phyloP scores from a whole-genome alignment of 2,797 vertebrate species.

The Brachyrhaphis roseni region DNA sequence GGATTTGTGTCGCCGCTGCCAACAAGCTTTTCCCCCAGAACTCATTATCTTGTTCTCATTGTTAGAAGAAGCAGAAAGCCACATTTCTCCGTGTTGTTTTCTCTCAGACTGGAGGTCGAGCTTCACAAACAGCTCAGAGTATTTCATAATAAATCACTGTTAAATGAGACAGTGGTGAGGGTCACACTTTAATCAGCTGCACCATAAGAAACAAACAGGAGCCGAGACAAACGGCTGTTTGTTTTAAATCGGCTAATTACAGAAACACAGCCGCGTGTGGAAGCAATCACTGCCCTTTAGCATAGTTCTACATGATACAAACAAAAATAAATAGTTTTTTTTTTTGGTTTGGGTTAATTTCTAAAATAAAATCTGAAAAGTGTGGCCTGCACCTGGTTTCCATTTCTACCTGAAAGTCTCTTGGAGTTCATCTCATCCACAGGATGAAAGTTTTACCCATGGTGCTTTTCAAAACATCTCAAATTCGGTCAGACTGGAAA shows the following conservation, averaged over 20 bases:
- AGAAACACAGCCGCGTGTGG: too few species aligned
- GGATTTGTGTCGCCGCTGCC: constrained; percentile 45
- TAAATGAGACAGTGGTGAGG: constrained; percentile 49
- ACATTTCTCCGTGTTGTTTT: constrained; percentile 47
- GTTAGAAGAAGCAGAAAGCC: constrained; percentile 49
- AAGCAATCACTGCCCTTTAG: neutral
- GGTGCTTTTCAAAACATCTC: neutral
- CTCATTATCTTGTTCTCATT: constrained; percentile 65
- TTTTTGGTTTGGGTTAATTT: neutral
- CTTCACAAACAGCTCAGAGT: constrained; percentile 47
- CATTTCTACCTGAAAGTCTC: neutral
- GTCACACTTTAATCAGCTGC: constrained; percentile 54
- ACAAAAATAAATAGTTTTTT: neutral
- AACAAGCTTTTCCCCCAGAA: constrained; percentile 46
- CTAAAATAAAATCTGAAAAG: neutral
- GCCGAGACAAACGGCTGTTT: constrained; percentile 39
- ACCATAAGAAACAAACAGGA: constrained; percentile 30
- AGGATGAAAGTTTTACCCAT: neutral
- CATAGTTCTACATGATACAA: neutral
- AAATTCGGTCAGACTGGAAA: neutral
- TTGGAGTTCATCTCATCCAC: neutral
- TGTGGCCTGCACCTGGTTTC: neutral
- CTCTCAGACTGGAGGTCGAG: constrained; percentile 45
- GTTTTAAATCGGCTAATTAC: constrained; percentile 37
- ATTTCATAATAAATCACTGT: constrained; percentile 49